These are phyloP conservation scores for Hylaea fasciaria DNA, from an alignment of 2,888 invertebrate species.

Conservation along the genomic window DNA sequence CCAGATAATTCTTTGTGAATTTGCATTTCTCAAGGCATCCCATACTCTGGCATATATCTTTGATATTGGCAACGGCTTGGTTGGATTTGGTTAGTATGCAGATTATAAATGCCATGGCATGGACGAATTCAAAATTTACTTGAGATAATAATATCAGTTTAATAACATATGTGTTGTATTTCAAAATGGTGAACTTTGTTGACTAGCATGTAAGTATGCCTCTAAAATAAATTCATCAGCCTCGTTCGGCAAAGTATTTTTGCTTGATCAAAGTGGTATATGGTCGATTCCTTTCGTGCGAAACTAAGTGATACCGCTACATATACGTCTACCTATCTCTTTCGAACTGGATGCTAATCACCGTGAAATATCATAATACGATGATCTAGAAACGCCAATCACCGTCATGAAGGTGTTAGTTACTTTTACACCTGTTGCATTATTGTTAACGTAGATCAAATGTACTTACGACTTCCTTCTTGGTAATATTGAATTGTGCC, in stretches of 20 bases:
- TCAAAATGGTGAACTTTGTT: too few species aligned
- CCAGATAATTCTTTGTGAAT: too few species aligned
- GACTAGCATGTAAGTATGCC: too few species aligned
- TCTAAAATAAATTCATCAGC: too few species aligned
- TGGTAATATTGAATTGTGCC: not conserved
- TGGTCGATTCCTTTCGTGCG: conserved; percentile 34
- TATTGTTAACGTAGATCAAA: conserved; percentile 32
- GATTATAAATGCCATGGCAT: conserved; percentile 6
- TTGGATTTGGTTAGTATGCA: conserved; percentile 3
- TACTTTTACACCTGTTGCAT: conserved; percentile 39
- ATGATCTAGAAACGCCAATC: conserved; percentile 67
- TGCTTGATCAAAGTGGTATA: not conserved
- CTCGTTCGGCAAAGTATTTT: not conserved
- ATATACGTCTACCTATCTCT: conserved; percentile 52
- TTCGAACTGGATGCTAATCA: conserved; percentile 47
- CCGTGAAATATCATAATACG: conserved; percentile 45
- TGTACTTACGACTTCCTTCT: conserved; percentile 6
- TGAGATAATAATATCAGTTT: too few species aligned
- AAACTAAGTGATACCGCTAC: conserved; percentile 45
- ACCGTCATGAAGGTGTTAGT: conserved; percentile 53
- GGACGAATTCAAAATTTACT: conserved; percentile 8
- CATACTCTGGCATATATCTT: conserved; percentile 52
- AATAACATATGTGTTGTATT: too few species aligned
- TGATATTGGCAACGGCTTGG: conserved; percentile 9
- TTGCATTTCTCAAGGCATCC: conserved; percentile 54